These are phyloP conservation scores for Saccopteryx bilineata DNA, from an alignment of 2,113 vertebrate genomes.

Conservation along the genomic window DNA sequence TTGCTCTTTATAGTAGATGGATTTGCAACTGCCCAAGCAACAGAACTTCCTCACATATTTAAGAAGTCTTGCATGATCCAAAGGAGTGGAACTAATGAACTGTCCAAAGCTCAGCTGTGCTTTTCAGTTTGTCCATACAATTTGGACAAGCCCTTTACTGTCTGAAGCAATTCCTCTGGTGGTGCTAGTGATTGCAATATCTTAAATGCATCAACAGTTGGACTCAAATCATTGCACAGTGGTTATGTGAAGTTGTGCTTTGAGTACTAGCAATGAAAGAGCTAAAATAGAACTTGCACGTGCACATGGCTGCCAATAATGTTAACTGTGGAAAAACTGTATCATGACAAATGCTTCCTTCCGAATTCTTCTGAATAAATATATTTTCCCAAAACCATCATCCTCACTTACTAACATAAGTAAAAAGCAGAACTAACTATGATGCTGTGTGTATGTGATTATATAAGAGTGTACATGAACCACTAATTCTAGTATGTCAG, in stretches of 20 bases:
- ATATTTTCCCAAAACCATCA: background rate
- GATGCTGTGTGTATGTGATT: background rate
- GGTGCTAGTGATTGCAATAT: background rate
- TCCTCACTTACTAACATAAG: background rate
- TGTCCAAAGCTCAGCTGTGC: conserved; percentile 60
- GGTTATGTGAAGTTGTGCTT: background rate
- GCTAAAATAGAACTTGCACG: background rate
- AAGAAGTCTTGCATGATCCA: conserved; percentile 21
- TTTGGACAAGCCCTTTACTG: conserved; percentile 47
- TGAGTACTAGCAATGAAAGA: background rate
- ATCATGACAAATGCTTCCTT: background rate
- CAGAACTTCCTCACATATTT: conserved; percentile 50
- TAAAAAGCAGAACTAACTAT: conserved; percentile 25
- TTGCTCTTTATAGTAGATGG: conserved; percentile 10
- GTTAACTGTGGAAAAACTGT: background rate
- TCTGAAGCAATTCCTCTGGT: conserved; percentile 31
- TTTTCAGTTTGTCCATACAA: conserved; percentile 57
- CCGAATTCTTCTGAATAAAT: conserved; percentile 37
- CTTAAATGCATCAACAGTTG: conserved; percentile 41
- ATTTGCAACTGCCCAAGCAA: conserved; percentile 12
- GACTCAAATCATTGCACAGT: conserved; percentile 12
- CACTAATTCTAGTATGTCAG: background rate
- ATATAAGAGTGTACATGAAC: background rate
- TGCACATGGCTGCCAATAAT: background rate
- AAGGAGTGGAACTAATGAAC: conserved; percentile 59